Base-by-base conservation (phyloP, 2,797 vertebrate species). In the Argyrosomus regius region DNA sequence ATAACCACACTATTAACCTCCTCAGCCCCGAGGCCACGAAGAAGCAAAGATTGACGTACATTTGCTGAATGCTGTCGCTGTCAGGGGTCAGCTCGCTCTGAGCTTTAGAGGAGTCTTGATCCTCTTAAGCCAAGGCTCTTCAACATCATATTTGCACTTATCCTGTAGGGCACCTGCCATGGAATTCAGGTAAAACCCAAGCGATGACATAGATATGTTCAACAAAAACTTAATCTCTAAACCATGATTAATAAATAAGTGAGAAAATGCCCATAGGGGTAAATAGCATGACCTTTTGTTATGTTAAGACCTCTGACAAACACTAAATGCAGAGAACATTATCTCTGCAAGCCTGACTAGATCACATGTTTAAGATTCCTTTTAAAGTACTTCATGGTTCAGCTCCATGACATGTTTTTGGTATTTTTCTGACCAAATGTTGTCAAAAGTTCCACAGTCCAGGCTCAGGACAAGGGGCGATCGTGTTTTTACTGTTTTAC, bases 61-160 rank as follows among this genome's bases (percentile, higher is more conserved):
- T 43, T 10, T 1, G 24, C 50, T 54, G 39, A 46, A 17, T 17
- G 45, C 11, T 49, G 39, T 66, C 6, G 2, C 12, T 54, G 64
- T 50, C 57, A 20, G n/a, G 20, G 48, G 11, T 83, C 35, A 58
- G 56, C 28, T 75, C 57, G 48, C n/a, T 48, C 28, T 48, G 59
- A 66, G 65, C 67, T 82, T 74, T 45, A 77, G 43, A 84, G 68
- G 67, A 83, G 26, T 69, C 67, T 45, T 87, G 70, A 89, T 90
- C 87, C 84, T 89, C 85, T 90, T 91, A 74, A 72, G 63, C 20
- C 13, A 20, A 69, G 54, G 62, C 64, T 81, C 45, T 45, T 62
- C 69, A 75, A 14, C 68, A 67, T 77, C 56, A 79, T 83, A 84
- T 87, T 80, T 41, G 45, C 62, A 73, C 6, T 87, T 72, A 85